Evolutionary conservation across 2,113 vertebrate species (phyloP).

Genomic region (Butorides virescens): DNA sequence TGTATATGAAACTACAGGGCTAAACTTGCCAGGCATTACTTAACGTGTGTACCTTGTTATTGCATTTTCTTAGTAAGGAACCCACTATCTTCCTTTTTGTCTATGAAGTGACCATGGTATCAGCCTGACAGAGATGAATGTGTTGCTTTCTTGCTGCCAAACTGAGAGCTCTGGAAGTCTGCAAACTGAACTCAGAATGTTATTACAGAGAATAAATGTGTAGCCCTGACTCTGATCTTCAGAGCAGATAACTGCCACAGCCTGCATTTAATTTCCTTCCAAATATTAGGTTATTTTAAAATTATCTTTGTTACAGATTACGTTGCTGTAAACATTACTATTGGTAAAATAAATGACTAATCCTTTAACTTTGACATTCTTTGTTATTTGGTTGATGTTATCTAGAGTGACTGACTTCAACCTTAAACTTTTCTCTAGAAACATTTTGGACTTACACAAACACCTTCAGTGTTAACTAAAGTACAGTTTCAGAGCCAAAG

Average conservation of each 20-base stretch:
- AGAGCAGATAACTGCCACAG: conserved; percentile 64
- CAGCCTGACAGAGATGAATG: conserved; percentile 57
- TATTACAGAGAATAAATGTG: conserved; percentile 71
- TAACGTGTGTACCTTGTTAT: not conserved
- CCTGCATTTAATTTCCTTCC: conserved; percentile 79
- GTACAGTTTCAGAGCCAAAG: not conserved
- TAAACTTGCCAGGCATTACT: not conserved
- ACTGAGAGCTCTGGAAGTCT: conserved; percentile 41
- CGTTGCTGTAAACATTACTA: conserved; percentile 57
- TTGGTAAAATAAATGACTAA: conserved; percentile 61
- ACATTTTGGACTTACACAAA: not conserved
- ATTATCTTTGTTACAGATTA: conserved; percentile 55
- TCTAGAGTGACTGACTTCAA: not conserved
- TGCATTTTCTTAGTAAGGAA: not conserved
- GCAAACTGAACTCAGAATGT: conserved; percentile 37
- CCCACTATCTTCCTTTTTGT: not conserved
- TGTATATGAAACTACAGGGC: not conserved
- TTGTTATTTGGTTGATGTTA: conserved; percentile 33
- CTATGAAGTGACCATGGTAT: not conserved
- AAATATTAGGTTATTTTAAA: conserved; percentile 73
- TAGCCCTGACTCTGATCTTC: conserved; percentile 60
- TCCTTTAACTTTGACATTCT: conserved; percentile 32
- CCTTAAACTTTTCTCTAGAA: not conserved
- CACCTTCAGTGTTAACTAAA: not conserved
- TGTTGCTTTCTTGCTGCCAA: conserved; percentile 47